These are phyloP conservation scores for Conistra vaccinii DNA, from an alignment of 2,888 invertebrate genomes.

Conservation along the genomic window DNA sequence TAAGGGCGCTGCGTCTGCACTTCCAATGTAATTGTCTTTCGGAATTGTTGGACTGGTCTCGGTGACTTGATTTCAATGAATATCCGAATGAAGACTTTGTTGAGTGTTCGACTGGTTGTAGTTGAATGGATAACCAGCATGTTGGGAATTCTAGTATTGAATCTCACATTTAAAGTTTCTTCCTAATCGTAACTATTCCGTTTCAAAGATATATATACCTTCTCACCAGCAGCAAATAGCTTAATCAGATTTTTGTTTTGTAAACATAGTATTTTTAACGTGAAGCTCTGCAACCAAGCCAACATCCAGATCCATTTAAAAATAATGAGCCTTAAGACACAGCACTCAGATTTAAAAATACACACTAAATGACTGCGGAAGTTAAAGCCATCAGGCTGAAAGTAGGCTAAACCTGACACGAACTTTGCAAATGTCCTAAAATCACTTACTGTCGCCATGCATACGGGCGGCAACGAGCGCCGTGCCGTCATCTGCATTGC, in stretches of 20 bases:
- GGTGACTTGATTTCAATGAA: conserved; percentile 12
- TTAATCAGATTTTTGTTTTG: neutral
- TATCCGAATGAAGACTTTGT: neutral
- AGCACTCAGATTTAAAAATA: conserved; percentile 40
- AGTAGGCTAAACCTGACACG: conserved; percentile 57
- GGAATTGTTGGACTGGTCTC: conserved; percentile 9
- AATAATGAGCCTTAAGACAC: conserved; percentile 6
- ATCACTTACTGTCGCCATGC: conserved; percentile 62
- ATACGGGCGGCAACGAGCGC: conserved; percentile 44
- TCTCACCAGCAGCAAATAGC: neutral
- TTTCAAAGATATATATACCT: neutral
- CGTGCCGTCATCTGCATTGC: conserved; percentile 63
- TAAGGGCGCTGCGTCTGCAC: conserved; percentile 45
- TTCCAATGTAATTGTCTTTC: conserved; percentile 49
- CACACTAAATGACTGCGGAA: conserved; percentile 26
- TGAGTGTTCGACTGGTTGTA: neutral
- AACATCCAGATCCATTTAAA: neutral
- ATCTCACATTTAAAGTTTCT: neutral
- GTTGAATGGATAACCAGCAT: neutral
- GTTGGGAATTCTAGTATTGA: neutral
- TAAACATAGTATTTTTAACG: neutral
- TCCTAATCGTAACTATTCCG: neutral
- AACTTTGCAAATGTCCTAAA: conserved; percentile 58
- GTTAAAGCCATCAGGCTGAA: conserved; percentile 26
- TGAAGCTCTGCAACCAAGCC: neutral